A percentile compares a stretch with the other conserved stretches of the same genome.
Evolutionary conservation across 2,797 vertebrate genomes (phyloP).

Genomic region (Premnoplex brunnescens): DNA sequence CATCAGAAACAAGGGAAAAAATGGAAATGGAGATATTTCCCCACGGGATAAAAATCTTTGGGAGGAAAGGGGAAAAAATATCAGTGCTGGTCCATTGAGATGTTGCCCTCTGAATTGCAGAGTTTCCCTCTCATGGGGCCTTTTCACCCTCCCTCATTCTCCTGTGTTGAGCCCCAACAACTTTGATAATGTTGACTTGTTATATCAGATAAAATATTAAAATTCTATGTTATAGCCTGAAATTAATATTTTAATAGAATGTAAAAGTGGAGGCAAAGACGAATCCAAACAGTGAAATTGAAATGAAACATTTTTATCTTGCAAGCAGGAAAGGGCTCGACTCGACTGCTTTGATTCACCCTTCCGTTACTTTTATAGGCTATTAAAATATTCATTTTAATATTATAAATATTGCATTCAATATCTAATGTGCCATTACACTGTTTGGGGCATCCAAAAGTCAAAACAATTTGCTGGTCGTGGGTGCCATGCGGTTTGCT

Average conservation of each 20-base stretch:
- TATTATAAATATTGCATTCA: conserved; percentile 53
- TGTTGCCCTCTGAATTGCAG: not conserved
- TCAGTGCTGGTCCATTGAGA: not conserved
- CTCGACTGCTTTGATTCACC: not conserved
- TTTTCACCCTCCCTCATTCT: not conserved
- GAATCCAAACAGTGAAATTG: not conserved
- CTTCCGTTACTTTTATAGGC: conserved; percentile 16
- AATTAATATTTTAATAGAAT: conserved; percentile 41
- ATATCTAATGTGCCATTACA: not conserved
- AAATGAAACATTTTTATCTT: conserved; percentile 40
- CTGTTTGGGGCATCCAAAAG: not conserved
- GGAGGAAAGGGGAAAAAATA: not conserved
- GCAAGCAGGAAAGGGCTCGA: not conserved
- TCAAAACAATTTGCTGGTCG: not conserved
- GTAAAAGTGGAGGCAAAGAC: not conserved
- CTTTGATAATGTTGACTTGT: conserved; percentile 9
- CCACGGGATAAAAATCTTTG: not conserved
- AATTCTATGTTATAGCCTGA: not conserved
- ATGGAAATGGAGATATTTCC: not conserved
- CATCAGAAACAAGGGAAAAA: not conserved
- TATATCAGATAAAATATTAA: conserved; percentile 18
- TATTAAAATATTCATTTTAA: conserved; percentile 63
- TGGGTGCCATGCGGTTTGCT: not conserved
- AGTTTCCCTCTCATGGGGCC: not conserved
- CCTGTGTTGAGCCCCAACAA: not conserved